phyloP scores from a whole-genome alignment of 2,797 vertebrate genomes.

The Chloroceryle amazona region DNA sequence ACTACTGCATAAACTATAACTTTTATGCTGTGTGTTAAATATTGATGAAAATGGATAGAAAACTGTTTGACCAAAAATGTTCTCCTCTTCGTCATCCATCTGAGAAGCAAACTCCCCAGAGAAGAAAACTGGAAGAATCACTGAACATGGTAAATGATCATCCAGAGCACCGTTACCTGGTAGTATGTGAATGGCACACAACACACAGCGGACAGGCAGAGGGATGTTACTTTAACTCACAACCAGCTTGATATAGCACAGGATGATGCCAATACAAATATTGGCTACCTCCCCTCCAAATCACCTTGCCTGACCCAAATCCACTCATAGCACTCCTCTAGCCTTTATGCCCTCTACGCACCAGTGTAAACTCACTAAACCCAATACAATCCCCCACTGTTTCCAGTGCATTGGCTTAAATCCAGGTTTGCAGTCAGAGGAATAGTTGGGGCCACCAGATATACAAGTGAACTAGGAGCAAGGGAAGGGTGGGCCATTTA shows the following conservation, averaged over 20 bases:
- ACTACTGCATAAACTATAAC: neutral
- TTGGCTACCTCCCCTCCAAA: neutral
- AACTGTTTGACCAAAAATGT: neutral
- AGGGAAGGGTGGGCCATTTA: neutral
- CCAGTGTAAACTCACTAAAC: neutral
- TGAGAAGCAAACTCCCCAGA: neutral
- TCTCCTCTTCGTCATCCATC: neutral
- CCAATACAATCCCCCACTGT: neutral
- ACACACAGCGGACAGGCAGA: accelerated
- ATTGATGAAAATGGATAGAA: neutral
- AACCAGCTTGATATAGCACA: neutral
- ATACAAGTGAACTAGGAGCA: neutral
- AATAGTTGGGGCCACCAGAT: neutral
- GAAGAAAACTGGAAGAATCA: neutral
- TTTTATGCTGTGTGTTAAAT: conserved; percentile 34
- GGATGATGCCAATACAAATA: neutral
- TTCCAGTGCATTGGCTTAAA: neutral
- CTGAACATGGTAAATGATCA: neutral
- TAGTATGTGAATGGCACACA: accelerated
- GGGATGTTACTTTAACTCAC: neutral
- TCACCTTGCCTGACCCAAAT: neutral
- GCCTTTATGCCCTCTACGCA: neutral
- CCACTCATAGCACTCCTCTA: neutral
- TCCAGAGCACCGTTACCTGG: neutral
- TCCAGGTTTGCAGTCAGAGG: neutral